Evolutionary conservation across 53 echinoderm and acorn worm species (phyloP).

Genomic region (Mesocentrotus franciscanus): DNA sequence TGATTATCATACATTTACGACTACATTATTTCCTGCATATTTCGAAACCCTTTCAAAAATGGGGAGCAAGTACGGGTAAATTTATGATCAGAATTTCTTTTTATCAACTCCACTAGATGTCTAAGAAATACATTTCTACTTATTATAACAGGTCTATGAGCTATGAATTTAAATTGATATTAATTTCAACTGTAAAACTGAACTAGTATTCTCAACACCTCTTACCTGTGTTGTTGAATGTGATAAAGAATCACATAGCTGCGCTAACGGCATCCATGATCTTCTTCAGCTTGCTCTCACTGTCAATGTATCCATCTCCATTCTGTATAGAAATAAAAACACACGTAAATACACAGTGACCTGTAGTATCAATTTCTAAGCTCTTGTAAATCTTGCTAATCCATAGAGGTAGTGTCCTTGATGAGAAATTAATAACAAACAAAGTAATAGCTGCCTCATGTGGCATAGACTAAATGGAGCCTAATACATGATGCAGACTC

Average conservation of each 20-base stretch:
- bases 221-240: conserved; percentile 34
- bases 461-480: no score
- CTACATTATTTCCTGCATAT: no score
- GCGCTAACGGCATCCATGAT: conserved; percentile 72
- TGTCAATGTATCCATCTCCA: conserved; percentile 89
- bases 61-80: no score
- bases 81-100: no score
- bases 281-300: conserved; percentile 68
- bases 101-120: no score
- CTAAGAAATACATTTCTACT: no score
- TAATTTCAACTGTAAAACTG: neutral
- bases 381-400: neutral
- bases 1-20: no score
- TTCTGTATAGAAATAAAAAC: conserved; percentile 60
- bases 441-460: neutral
- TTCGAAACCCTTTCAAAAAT: neutral
- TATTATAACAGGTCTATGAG: no score
- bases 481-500: no score
- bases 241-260: conserved; percentile 62
- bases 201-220: neutral
- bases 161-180: neutral
- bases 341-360: neutral
- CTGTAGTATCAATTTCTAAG: neutral
- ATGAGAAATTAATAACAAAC: neutral
- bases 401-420: neutral